Evolutionary conservation across 1,140 invertebrate genomes (phyloP).

Genomic region (Drosophila nannoptera): DNA sequence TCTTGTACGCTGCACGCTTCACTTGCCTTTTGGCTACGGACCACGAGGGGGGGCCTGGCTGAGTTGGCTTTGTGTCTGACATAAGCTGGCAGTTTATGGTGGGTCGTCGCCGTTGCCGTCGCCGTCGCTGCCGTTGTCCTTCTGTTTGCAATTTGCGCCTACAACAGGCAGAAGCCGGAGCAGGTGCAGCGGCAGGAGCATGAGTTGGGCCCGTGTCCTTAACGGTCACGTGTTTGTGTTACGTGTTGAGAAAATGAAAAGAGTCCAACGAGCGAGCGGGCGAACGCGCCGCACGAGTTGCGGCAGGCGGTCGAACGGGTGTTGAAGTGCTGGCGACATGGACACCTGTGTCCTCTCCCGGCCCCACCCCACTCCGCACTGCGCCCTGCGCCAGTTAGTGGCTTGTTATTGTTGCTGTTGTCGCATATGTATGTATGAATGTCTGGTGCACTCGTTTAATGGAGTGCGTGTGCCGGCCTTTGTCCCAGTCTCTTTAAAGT

Average conservation of each 20-base stretch:
- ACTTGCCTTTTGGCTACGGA: slow-evolving; percentile 39
- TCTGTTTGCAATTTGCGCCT: slow-evolving; percentile 76
- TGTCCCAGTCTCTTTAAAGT: slow-evolving; percentile 45
- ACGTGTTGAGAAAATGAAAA: slow-evolving; percentile 77
- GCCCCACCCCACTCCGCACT: background rate
- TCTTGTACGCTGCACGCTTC: slow-evolving; percentile 46
- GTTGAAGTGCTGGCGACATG: slow-evolving; percentile 71
- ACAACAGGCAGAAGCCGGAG: slow-evolving; percentile 43
- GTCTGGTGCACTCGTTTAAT: slow-evolving; percentile 42
- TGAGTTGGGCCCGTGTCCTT: slow-evolving; percentile 54
- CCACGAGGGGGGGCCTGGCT: background rate
- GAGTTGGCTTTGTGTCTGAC: slow-evolving; percentile 69
- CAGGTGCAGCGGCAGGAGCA: background rate
- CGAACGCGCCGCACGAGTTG: slow-evolving; percentile 11
- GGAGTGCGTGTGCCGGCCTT: slow-evolving; percentile 62
- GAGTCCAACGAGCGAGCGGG: slow-evolving; percentile 38
- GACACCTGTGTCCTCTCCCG: slow-evolving; percentile 62
- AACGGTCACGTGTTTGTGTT: slow-evolving; percentile 76
- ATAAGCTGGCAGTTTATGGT: slow-evolving; percentile 73
- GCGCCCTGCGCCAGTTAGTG: slow-evolving; percentile 57
- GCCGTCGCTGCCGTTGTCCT: slow-evolving; percentile 58
- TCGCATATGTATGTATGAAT: slow-evolving; percentile 55
- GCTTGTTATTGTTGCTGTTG: slow-evolving; percentile 67
- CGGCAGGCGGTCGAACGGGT: slow-evolving; percentile 45
- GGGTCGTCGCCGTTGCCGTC: slow-evolving; percentile 22